Conservation (phyloP, 2,888 invertebrate genomes). For the Gastrophysa polygoni region DNA sequence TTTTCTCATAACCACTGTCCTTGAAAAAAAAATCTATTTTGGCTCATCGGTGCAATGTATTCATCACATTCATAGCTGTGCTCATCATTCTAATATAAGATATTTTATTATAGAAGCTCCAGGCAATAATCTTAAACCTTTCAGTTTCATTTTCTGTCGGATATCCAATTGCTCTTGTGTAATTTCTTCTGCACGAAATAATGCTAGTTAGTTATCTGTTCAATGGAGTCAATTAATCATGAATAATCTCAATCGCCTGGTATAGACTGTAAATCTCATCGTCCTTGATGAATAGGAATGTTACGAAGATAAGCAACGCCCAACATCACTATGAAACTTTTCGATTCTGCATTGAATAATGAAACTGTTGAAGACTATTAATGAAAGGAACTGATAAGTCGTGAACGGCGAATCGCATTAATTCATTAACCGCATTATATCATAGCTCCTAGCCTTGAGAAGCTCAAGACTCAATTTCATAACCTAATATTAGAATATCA, state of each 20-base stretch:
- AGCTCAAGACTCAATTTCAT: too few relatives aligned
- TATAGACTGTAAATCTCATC: slow-evolving; percentile 25
- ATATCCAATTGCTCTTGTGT: background rate
- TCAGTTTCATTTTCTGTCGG: background rate
- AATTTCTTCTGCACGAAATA: slow-evolving; percentile 13
- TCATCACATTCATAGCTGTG: too few relatives aligned
- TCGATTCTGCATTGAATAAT: slow-evolving; percentile 12
- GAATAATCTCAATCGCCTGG: slow-evolving; percentile 28
- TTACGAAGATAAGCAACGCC: slow-evolving; percentile 42
- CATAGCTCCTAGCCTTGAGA: background rate
- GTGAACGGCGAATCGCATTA: background rate
- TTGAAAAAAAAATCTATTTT: too few relatives aligned
- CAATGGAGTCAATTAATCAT: slow-evolving; percentile 25
- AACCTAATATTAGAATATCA: too few relatives aligned
- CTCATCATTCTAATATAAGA: too few relatives aligned
- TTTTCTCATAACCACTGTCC: too few relatives aligned
- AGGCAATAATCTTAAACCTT: background rate
- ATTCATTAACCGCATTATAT: background rate
- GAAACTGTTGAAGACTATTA: background rate
- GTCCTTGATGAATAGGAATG: slow-evolving; percentile 40
- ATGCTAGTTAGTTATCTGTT: slow-evolving; percentile 9
- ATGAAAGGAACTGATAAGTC: background rate
- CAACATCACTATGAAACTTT: slow-evolving; percentile 27
- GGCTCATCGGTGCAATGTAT: too few relatives aligned
- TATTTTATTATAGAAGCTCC: too few relatives aligned